Conservation (phyloP, 64 coral and sea anemone genomes). For the Trachythela sp. region DNA sequence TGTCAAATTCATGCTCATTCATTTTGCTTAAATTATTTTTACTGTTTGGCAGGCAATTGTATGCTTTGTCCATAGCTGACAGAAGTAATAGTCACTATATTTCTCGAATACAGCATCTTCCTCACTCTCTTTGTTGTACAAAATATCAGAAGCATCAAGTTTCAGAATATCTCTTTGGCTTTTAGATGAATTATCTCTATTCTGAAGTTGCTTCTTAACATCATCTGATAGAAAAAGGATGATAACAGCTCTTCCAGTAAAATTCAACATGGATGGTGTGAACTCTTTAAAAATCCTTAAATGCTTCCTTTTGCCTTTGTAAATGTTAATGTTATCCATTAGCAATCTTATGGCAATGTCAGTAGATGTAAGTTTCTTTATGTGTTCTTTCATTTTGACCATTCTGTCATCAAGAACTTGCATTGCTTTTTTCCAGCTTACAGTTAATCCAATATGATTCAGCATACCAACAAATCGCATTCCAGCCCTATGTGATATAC, state of each 20-base stretch:
- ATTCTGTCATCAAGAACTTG: constrained; percentile 19
- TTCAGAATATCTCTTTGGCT: constrained; percentile 10
- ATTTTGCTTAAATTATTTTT: not conserved
- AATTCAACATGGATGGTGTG: constrained; percentile 1
- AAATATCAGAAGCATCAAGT: not conserved
- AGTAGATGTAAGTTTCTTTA: not conserved
- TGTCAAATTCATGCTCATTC: not conserved
- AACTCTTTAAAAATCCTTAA: constrained; percentile 24
- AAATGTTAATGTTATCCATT: constrained; percentile 17
- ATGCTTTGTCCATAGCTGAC: constrained; percentile 27
- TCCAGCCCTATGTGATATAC: not conserved
- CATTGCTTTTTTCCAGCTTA: constrained; percentile 1
- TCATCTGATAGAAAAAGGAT: not conserved
- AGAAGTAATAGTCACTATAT: not conserved
- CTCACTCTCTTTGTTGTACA: not conserved
- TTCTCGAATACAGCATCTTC: not conserved
- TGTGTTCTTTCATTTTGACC: not conserved
- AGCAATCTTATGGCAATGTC: constrained; percentile 2
- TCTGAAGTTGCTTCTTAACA: not conserved
- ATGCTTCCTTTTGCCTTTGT: constrained; percentile 8
- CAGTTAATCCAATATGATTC: not conserved
- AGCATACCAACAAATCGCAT: constrained; percentile 19
- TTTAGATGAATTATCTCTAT: not conserved
- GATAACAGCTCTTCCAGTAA: not conserved
- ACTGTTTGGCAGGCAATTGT: not conserved